These are phyloP conservation scores for Umimayanthus chanpuru DNA, from an alignment of 92 coral and sea anemone genomes.

Conservation along the genomic window DNA sequence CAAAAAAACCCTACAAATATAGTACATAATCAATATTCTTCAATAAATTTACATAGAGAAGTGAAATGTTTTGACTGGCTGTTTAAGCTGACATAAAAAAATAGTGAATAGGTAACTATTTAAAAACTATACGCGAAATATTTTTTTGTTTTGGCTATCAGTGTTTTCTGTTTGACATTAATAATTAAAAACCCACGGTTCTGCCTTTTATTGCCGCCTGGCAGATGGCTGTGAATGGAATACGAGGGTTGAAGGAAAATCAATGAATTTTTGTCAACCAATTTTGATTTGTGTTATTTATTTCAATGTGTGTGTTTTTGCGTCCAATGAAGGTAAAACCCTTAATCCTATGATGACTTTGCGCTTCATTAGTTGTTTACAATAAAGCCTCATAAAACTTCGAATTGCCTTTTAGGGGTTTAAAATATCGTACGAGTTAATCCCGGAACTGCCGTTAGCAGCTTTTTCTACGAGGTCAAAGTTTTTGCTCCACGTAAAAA, in stretches of 20 bases:
- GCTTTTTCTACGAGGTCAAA: background rate
- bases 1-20: too few species aligned
- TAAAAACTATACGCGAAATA: background rate
- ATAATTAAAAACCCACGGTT: background rate
- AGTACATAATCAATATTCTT: too few species aligned
- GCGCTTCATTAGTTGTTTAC: slow-evolving; percentile 28
- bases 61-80: background rate
- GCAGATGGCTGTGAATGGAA: background rate
- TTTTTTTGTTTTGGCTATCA: background rate
- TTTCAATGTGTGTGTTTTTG: background rate
- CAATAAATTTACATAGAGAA: background rate
- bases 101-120: background rate
- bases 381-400: slow-evolving; percentile 8
- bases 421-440: background rate
- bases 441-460: slow-evolving; percentile 19
- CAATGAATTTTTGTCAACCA: background rate
- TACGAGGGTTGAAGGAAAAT: background rate
- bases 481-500: background rate
- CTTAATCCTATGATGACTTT: slow-evolving; percentile 10
- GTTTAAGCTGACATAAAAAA: background rate
- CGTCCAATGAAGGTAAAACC: background rate
- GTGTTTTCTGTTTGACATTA: background rate
- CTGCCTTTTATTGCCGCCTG: background rate
- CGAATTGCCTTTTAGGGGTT: slow-evolving; percentile 8
- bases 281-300: background rate